A percentile compares a stretch with the other conserved stretches of the same genome.
Evolutionary conservation across 2,888 invertebrate species (phyloP).

Genomic region (Phanerotoma sp.): DNA sequence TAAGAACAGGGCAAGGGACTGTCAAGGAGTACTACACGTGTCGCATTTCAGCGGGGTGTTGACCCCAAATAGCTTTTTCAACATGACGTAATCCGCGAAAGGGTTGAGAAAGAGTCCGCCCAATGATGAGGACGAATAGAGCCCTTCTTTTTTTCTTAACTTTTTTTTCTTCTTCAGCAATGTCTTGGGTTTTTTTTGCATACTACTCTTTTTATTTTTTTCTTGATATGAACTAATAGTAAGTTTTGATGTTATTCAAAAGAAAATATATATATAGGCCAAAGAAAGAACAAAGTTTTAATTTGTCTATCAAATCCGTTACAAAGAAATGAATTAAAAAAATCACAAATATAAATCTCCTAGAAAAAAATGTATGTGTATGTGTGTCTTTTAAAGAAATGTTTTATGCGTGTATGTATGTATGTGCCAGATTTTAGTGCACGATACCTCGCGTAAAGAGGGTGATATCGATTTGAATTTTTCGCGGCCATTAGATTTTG

Average conservation of each 20-base stretch:
- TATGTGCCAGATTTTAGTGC: too few relatives aligned
- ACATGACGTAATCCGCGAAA: constrained; percentile 52
- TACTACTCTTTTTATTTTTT: not conserved
- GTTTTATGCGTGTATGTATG: too few relatives aligned
- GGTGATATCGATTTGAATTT: too few relatives aligned
- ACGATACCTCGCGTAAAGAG: too few relatives aligned
- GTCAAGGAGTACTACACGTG: constrained; percentile 56
- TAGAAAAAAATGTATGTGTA: too few relatives aligned
- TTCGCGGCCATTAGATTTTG: too few relatives aligned
- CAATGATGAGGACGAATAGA: not conserved
- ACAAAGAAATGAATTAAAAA: too few relatives aligned
- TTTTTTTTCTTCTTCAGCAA: constrained; percentile 21
- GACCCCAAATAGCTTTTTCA: constrained; percentile 59
- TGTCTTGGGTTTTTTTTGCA: not conserved
- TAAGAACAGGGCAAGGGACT: constrained; percentile 36
- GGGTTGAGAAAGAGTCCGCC: constrained; percentile 51
- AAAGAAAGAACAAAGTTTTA: too few relatives aligned
- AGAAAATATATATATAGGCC: not conserved
- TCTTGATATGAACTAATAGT: not conserved
- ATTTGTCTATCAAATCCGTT: too few relatives aligned
- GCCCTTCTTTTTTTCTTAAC: constrained; percentile 10
- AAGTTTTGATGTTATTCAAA: too few relatives aligned
- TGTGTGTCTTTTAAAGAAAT: too few relatives aligned
- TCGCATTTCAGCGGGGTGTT: constrained; percentile 62
- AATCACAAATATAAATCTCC: too few relatives aligned